These are phyloP conservation scores for Callaeas wilsoni DNA, from an alignment of 2,113 vertebrate genomes.

Conservation along the genomic window DNA sequence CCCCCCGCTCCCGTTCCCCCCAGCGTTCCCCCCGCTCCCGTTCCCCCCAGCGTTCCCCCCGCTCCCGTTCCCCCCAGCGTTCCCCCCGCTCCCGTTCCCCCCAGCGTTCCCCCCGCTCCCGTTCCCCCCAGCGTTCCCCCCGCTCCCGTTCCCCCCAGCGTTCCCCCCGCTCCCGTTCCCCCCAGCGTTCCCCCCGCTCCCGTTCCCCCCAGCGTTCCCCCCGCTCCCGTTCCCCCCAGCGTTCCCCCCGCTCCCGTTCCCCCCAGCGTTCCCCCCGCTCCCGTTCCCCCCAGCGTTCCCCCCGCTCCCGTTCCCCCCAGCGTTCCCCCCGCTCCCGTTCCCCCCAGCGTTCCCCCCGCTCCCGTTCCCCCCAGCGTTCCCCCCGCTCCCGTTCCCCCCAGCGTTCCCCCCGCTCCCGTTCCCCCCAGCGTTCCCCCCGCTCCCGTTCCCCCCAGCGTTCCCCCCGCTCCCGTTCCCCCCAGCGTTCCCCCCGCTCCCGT, in stretches of 20 bases:
- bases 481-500: neutral
- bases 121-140: accelerated
- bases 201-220: accelerated
- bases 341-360: neutral
- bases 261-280: accelerated
- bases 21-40: neutral
- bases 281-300: neutral
- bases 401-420: accelerated
- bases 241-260: neutral
- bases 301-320: neutral
- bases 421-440: accelerated
- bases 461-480: neutral
- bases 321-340: neutral
- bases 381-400: neutral
- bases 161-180: neutral
- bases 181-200: accelerated
- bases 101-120: neutral
- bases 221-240: accelerated
- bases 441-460: accelerated
- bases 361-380: accelerated
- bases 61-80: accelerated
- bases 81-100: neutral
- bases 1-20: neutral
- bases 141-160: neutral
- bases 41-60: neutral